Evolutionary conservation across 1,140 invertebrate genomes (phyloP), one percentile per base, ranked within the genome.

Genomic region (Atta colombica): DNA sequence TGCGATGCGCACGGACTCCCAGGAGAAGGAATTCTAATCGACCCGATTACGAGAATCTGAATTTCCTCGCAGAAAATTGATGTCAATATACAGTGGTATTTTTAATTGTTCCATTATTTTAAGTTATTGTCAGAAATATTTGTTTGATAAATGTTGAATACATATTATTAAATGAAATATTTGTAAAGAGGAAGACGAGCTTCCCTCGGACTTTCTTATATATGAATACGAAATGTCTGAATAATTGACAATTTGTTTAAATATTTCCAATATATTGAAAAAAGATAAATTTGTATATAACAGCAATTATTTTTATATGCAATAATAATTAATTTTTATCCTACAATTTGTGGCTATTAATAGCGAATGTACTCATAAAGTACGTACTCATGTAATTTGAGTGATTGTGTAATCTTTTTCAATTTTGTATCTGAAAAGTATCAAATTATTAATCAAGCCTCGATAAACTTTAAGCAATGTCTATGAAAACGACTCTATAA

Each of bases 11-110:
- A 14, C 18, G 31, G 21, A 25, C 18, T 21, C 51, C 66, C 66
- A 51, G 53, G 12, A 25, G 35, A 5, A 75, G 28, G 80, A 75
- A 84, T 75, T 84, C 55, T 84, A 74, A 84, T 75, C 69, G 69
- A 75, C 25, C 45, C 78, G 66, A 58, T 68, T 39, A 55, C 49
- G 25, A 8, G 10, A 45, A 25, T 18, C 2, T 7, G 28, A 25
- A 49, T 53, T 55, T 69, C 25, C 18, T 28, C 12, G 31, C 21
- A 10, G 18, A 45, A 31, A 39, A 53, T 55, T 39, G n/a, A 25
- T 3, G 28, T 68, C 7, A 66, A 31, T 14, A n/a, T 45, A 28
- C 6, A 58, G 5, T 21, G 10, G 2, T 49, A 49, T 77, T 77
- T 77, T 12, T 14, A n/a, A 3, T 12, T 18, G 65, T 18, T 35